Conservation (phyloP, 2,797 vertebrate genomes). For the Platyrinchus mystaceus region DNA sequence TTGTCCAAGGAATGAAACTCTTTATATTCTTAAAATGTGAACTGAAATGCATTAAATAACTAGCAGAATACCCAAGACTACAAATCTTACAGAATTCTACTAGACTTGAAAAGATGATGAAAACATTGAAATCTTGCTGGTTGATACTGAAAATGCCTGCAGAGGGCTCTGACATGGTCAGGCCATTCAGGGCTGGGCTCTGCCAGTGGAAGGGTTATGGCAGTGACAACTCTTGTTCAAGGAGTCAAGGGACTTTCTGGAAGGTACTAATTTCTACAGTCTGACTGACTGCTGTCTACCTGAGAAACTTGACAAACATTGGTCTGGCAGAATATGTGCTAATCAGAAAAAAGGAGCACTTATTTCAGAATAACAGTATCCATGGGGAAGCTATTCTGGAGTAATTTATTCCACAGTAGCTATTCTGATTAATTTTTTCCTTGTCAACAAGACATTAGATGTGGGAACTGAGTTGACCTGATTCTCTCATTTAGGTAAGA, state of each 20-base stretch:
- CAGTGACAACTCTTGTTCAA: neutral
- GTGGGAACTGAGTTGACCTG: neutral
- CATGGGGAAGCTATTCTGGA: neutral
- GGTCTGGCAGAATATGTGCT: neutral
- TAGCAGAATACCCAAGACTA: neutral
- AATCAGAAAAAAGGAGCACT: neutral
- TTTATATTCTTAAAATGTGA: neutral
- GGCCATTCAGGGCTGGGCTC: neutral
- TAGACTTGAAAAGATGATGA: neutral
- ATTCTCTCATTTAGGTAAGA: slow-evolving; percentile 20
- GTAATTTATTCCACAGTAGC: slow-evolving; percentile 17
- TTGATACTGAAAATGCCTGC: neutral
- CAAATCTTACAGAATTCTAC: neutral
- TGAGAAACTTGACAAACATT: neutral
- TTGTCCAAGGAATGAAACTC: neutral
- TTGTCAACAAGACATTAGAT: slow-evolving; percentile 19
- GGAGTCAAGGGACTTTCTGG: neutral
- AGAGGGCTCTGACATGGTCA: too few relatives aligned
- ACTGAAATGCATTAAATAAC: neutral
- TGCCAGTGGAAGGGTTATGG: neutral
- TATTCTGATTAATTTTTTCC: slow-evolving; percentile 21
- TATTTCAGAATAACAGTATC: neutral
- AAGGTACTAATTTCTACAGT: neutral
- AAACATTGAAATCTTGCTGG: neutral
- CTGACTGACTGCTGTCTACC: neutral